Conservation (phyloP, 2,888 invertebrate species). For the Bellardia bayeri region DNA sequence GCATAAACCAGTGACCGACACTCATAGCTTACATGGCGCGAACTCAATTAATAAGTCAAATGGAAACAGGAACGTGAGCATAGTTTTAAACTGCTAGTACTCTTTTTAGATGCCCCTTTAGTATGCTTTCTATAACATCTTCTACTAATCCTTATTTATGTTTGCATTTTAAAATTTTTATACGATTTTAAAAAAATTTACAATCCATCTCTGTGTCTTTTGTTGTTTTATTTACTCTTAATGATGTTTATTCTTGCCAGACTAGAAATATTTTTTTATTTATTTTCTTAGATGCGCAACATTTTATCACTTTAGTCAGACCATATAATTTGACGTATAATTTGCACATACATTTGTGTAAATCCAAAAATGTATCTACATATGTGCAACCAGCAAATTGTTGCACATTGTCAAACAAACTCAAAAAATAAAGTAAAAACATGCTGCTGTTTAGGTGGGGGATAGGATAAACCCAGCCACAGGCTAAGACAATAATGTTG, state of each 20-base stretch:
- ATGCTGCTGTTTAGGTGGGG: constrained; percentile 56
- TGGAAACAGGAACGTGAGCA: too few relatives aligned
- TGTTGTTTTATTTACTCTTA: neutral
- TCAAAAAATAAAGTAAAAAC: neutral
- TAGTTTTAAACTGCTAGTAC: too few relatives aligned
- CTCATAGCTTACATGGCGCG: too few relatives aligned
- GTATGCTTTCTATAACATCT: too few relatives aligned
- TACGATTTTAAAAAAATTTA: neutral
- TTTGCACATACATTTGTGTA: constrained; percentile 73
- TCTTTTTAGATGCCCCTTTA: too few relatives aligned
- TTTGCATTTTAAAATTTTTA: too few relatives aligned
- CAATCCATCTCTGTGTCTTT: neutral
- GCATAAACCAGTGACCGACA: too few relatives aligned
- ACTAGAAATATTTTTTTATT: constrained; percentile 55
- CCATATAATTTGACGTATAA: constrained; percentile 84
- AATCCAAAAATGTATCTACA: neutral
- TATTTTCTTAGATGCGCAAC: constrained; percentile 74
- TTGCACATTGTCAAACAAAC: constrained; percentile 22
- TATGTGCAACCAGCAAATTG: constrained; percentile 24
- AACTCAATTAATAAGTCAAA: too few relatives aligned
- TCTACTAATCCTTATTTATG: too few relatives aligned
- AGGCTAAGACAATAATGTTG: constrained; percentile 42
- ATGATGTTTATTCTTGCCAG: neutral
- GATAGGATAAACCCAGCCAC: constrained; percentile 35
- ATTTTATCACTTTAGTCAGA: constrained; percentile 83